phyloP scores from a whole-genome alignment of 2,888 invertebrate species.

The Nomada lathburiana region DNA sequence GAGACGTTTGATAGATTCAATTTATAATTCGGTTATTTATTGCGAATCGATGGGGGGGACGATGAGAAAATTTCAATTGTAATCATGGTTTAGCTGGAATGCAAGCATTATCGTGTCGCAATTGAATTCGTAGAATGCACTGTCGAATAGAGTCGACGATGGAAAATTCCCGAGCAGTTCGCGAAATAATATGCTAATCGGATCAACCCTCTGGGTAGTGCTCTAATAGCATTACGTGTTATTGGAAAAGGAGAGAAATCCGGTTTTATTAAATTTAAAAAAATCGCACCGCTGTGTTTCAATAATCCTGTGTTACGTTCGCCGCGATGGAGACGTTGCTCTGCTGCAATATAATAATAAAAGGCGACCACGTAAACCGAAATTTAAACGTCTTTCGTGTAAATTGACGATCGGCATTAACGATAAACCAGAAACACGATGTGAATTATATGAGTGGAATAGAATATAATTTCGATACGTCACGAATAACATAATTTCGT shows the following conservation, averaged over 20 bases:
- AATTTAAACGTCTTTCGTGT: background rate
- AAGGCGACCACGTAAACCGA: background rate
- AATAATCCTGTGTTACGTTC: conserved; percentile 15
- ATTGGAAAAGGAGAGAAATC: background rate
- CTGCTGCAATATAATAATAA: background rate
- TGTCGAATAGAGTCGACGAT: background rate
- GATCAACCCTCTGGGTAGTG: conserved; percentile 10
- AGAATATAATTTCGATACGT: background rate
- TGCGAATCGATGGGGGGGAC: background rate
- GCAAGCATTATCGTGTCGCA: no score
- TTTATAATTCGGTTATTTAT: background rate
- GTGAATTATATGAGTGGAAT: background rate
- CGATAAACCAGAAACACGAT: background rate
- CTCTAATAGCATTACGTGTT: conserved; percentile 22
- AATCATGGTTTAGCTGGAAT: no score
- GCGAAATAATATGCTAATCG: conserved; percentile 40
- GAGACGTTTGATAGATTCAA: no score
- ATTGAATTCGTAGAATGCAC: no score
- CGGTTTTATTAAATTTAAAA: conserved; percentile 19
- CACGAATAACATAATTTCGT: background rate
- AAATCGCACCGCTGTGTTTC: conserved; percentile 4
- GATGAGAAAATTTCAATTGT: no score
- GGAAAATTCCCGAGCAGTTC: background rate
- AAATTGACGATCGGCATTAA: background rate
- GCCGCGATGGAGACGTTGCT: background rate